Base-by-base conservation (phyloP, 2,888 invertebrate genomes). In the Ferrisia virgata region DNA sequence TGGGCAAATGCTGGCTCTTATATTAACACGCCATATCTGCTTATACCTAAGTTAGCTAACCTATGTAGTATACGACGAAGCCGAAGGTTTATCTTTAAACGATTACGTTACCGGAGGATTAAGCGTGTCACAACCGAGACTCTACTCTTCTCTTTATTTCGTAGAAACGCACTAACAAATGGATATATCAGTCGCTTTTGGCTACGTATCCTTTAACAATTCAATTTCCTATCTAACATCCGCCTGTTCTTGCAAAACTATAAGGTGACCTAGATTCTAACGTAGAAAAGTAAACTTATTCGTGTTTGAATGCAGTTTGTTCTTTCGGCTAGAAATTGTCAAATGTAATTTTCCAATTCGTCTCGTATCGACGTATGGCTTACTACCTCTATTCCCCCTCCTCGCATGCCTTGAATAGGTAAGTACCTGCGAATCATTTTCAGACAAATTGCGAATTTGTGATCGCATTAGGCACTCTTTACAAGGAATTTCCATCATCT, bases 131-230 rank as follows among this genome's bases (percentile, higher is more conserved):
- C 64, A 64, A 64, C 15, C 28, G 64, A 64, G 28, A 28, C 64
- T 64, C 43, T 43, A 36, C 15, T 43, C 28, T 64, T 28, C 64
- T 2, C 5, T 64, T 11, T 64, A 28, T 28, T 64, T 64, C 47
- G 58, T 1, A 15, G 11, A 28, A 25, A 25, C 15, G 0, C 11
- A 28, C 28, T 64, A 64, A 64, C 64, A 64, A 64, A 64, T 64
- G 64, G 64, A 28, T 64, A 25, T 58, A 64, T 64, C 64, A 64
- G 64, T 64, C 64, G 64, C 64, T 64, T 64, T 64, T 64, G 64
- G 64, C 64, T 64, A 64, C 64, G 64, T 28, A 64, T 64, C 28
- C 64, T 28, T 64, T 64, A 64, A 64, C 64, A 64, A 64, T 64
- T 64, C 64, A 64, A 64, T 64, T 64, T 64, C 58, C 64, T 64